Conservation (phyloP, 2,113 vertebrate genomes). For the Hemiprocne comata region DNA sequence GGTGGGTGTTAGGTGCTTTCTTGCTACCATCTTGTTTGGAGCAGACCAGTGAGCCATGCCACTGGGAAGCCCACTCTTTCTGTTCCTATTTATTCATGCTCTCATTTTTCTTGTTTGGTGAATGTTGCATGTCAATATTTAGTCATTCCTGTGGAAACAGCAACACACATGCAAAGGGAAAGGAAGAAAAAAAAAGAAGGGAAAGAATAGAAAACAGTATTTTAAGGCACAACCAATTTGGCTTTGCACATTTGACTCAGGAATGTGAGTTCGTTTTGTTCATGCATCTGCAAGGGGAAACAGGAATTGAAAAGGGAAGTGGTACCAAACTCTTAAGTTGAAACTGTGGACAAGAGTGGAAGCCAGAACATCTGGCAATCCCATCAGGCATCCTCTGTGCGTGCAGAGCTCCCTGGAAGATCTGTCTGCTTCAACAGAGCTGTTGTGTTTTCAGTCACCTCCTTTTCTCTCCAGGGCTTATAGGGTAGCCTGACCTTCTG, state of each 20-base stretch:
- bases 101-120: constrained; percentile 48
- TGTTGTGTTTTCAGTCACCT: background rate
- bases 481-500: background rate
- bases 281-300: constrained; percentile 14
- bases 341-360: background rate
- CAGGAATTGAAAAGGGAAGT: constrained; percentile 50
- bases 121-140: constrained; percentile 49
- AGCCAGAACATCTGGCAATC: constrained; percentile 38
- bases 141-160: constrained; percentile 43
- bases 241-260: background rate
- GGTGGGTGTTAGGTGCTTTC: background rate
- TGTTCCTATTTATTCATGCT: background rate
- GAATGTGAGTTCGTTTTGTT: background rate
- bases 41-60: background rate
- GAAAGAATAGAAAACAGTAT: background rate
- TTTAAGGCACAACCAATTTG: constrained; percentile 9
- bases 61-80: background rate
- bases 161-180: background rate
- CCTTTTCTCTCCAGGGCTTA: background rate
- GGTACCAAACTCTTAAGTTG: constrained; percentile 35
- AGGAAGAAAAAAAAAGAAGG: background rate
- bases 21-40: background rate
- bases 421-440: background rate
- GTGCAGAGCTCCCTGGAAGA: background rate
- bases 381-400: background rate